Base-by-base conservation (phyloP, 2,113 vertebrate species). In the Prionailurus viverrinus region DNA sequence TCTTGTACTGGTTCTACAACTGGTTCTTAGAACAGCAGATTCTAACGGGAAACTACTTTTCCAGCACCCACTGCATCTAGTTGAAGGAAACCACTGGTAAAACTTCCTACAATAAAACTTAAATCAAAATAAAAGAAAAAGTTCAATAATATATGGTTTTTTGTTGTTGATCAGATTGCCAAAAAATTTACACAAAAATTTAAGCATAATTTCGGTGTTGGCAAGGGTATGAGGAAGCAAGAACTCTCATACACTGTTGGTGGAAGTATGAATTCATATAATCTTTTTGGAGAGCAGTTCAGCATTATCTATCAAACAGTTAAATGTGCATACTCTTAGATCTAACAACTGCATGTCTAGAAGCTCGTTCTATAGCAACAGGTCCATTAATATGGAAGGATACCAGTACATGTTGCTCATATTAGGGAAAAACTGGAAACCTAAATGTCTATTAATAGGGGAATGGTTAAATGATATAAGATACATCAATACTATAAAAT, bases 311-410 rank as follows among this genome's bases (percentile, higher is more conserved):
- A 73, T 33, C 39, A 87, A 91, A 82, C 68, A 58, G 88, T 87
- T 94, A 91, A 82, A 91, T 45, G 27, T 88, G 27, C 48, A 76
- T 61, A 88, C 10, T 82, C 92, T 93, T 74, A 69, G 74, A 80
- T 73, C 39, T 76, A 94, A 48, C 25, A 68, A 87, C 31, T 39
- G 39, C 11, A 81, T 27, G 82, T 96, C 74, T 91, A 76, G 4
- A 21, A 73, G 31, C 58, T 74, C 55, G 87, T 76, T 87, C 76
- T 94, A 87, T 9, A 91, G 31, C 48, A 91, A 74, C 5, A 91
- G 36, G 39, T 87, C 25, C 82, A 58, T 73, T 87, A 74, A 91
- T 74, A 4, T 74, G 18, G 36, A 96, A 87, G 55, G 23, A 45
- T 80, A 81, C 39, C 87, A 90, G 16, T 73, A 80, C 9, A 73